phyloP scores from a whole-genome alignment of 92 coral and sea anemone genomes.

The Diadumene lineata region DNA sequence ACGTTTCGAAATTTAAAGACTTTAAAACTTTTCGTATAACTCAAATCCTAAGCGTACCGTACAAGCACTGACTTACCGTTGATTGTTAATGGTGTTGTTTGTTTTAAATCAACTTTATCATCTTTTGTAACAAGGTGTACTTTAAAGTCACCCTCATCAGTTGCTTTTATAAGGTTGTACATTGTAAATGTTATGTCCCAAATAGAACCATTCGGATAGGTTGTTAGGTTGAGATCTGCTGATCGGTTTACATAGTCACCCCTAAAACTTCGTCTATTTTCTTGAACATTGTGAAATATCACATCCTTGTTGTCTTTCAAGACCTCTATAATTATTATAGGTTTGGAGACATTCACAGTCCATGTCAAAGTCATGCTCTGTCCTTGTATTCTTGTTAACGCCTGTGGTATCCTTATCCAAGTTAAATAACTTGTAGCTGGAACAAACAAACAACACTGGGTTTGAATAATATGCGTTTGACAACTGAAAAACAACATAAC shows the following conservation, averaged over 20 bases:
- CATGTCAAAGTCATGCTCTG: neutral
- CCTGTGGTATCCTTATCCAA: neutral
- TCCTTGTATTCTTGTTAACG: constrained; percentile 6
- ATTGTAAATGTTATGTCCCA: neutral
- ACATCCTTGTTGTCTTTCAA: neutral
- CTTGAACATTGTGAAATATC: neutral
- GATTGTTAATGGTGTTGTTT: neutral
- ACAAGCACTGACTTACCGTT: constrained; percentile 10
- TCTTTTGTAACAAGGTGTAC: neutral
- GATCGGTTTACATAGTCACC: neutral
- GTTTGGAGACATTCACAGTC: neutral
- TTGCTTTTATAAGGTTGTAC: neutral
- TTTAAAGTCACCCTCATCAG: neutral
- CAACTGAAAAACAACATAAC: too few relatives aligned
- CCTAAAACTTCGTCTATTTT: neutral
- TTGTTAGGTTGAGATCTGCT: neutral
- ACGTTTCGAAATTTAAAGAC: too few relatives aligned
- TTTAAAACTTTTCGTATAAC: too few relatives aligned
- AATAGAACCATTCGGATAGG: neutral
- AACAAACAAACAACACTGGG: too few relatives aligned
- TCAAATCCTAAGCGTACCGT: too few relatives aligned
- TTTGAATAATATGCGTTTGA: too few relatives aligned
- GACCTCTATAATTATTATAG: neutral
- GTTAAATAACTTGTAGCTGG: too few relatives aligned
- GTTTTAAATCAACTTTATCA: neutral